Evolutionary conservation across 1,140 invertebrate genomes (phyloP).

Genomic region (Sitophilus oryzae): DNA sequence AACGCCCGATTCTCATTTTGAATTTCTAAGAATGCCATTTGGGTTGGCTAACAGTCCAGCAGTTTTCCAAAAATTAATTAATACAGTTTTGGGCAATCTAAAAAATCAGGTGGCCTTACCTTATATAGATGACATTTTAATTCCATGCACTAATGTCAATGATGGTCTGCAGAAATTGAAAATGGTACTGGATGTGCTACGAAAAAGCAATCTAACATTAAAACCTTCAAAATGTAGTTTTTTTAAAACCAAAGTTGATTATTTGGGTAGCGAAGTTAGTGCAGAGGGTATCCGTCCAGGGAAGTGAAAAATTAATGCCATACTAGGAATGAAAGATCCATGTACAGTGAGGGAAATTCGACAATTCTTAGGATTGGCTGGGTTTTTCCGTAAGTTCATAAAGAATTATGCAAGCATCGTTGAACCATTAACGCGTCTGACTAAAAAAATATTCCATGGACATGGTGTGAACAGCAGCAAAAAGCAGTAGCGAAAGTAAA

Average conservation of each 20-base stretch:
- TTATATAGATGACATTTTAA: conserved; percentile 1
- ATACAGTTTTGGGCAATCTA: neutral
- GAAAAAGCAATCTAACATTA: neutral
- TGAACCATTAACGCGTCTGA: conserved; percentile 1
- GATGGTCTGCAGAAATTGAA: neutral
- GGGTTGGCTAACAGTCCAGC: neutral
- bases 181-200: neutral
- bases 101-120: neutral
- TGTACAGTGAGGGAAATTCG: conserved; percentile 32
- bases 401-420: conserved; percentile 10
- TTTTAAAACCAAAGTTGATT: too few species aligned
- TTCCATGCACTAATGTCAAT: neutral
- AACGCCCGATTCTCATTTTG: neutral
- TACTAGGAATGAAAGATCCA: conserved; percentile 34
- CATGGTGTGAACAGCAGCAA: neutral
- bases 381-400: conserved; percentile 38
- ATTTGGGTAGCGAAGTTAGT: too few species aligned
- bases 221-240: too few species aligned
- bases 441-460: conserved; percentile 8
- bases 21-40: neutral
- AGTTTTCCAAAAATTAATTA: conserved; percentile 2
- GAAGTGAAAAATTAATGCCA: conserved; percentile 33
- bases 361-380: conserved; percentile 33
- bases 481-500: conserved; percentile 1
- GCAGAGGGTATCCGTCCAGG: too few species aligned